Evolutionary conservation across 2,113 vertebrate genomes (phyloP), one percentile per base, ranked within the genome.

Genomic region (Sterna hirundo): DNA sequence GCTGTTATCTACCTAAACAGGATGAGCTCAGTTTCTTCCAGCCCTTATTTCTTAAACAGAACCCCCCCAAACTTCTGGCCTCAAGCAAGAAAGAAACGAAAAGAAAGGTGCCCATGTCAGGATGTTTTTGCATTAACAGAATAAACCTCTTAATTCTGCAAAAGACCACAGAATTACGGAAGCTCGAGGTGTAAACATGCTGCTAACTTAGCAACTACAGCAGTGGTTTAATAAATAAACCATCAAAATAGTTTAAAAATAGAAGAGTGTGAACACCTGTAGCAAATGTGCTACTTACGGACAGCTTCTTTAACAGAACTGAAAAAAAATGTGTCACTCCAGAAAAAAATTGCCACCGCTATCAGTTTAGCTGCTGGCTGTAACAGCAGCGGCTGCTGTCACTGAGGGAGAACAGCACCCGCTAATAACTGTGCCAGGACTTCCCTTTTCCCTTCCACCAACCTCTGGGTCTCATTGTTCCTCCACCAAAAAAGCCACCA

Each of bases 221-320:
- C 1, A 2, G 25, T 7, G 9, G 5, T 55, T 80, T 18, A 38
- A 46, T 6, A 58, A 15, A 23, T 0, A 13, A 40, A 34, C 7
- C 11, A 54, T 32, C 32, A 15, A 36, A 36, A 8, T 1, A 15
- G 7, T 81, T 27, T 11, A 11, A 66, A 79, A 69, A 36, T 2
- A 57, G 23, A 13, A 29, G 34, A 54, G 40, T 21, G 27, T 11
- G 52, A 60, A 27, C 49, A 52, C 8, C 49, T 34, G 2, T 1
- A 42, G 29, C 13, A 42, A 66, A 55, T 1, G 3, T 6, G 6
- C 21, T 29, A 12, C 57, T n/a, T 49, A 11, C 0, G 1, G 44
- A 22, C 57, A 77, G 44, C 30, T n/a, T 29, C 52, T 72, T 34
- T 10, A 82, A 38, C 23, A 62, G 65, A 52, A 52, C 3, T 21